Percentiles rank a stretch among this genome's conserved stretches.
Conservation (phyloP, 2,113 vertebrate genomes). For the rat (Rattus norvegicus) region DNA sequence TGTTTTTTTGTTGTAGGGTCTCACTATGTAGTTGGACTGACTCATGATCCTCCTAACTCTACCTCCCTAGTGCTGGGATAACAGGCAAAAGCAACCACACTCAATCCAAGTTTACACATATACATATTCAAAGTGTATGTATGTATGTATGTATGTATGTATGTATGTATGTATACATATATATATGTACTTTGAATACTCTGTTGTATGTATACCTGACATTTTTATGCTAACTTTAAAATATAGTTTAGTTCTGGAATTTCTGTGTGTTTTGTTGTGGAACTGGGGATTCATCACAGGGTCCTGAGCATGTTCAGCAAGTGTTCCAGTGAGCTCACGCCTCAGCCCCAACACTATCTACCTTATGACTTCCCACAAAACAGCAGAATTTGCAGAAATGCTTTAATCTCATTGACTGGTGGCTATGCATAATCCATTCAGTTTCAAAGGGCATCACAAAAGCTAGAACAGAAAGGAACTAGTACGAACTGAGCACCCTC, state of each 20-base stretch:
- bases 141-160: too few relatives aligned
- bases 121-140: too few relatives aligned
- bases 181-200: neutral
- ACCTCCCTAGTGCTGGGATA: neutral
- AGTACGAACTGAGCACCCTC: neutral
- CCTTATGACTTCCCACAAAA: constrained; percentile 51
- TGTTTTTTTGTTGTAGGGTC: neutral
- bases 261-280: neutral
- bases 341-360: neutral
- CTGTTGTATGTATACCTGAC: neutral
- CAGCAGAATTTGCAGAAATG: constrained; percentile 58
- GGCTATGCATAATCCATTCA: neutral
- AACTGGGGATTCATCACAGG: neutral
- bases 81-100: neutral
- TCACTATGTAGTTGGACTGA: neutral
- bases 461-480: constrained; percentile 42
- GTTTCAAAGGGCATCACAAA: neutral
- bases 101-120: neutral
- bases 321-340: neutral
- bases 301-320: neutral
- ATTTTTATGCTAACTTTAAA: neutral
- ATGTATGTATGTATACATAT: too few relatives aligned
- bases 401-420: constrained; percentile 40
- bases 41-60: neutral
- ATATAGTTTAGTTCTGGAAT: neutral